These are phyloP conservation scores for Aphidius gifuensis DNA, from an alignment of 1,140 invertebrate genomes.

Conservation along the genomic window DNA sequence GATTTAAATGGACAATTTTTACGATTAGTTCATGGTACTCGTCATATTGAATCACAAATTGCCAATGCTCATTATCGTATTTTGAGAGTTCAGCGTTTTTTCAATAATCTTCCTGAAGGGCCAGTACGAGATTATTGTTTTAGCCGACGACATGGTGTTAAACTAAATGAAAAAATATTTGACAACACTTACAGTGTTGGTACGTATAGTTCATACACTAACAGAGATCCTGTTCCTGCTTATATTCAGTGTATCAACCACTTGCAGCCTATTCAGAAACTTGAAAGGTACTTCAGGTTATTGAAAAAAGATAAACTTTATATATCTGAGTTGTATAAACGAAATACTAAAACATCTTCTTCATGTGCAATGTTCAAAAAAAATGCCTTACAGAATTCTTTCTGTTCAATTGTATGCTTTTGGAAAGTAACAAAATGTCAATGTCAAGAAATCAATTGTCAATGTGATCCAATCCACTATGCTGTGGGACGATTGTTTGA, in stretches of 20 bases:
- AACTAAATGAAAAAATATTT: slow-evolving; percentile 24
- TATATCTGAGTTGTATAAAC: slow-evolving; percentile 13
- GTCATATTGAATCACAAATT: slow-evolving; percentile 29
- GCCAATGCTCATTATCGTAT: slow-evolving; percentile 21
- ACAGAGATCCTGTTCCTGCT: neutral
- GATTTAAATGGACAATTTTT: slow-evolving; percentile 31
- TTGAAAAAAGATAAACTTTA: slow-evolving; percentile 26
- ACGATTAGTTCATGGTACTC: slow-evolving; percentile 27
- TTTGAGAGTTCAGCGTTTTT: slow-evolving; percentile 21
- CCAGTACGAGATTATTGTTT: slow-evolving; percentile 22
- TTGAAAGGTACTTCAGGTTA: slow-evolving; percentile 21
- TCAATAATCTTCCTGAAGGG: slow-evolving; percentile 22
- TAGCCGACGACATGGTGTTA: slow-evolving; percentile 26
- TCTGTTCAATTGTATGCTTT: neutral
- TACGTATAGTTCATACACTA: slow-evolving; percentile 16
- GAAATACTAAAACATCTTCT: slow-evolving; percentile 2
- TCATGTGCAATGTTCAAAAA: neutral
- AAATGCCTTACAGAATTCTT: neutral
- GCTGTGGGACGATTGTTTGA: neutral
- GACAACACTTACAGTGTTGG: slow-evolving; percentile 26
- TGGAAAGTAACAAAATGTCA: neutral
- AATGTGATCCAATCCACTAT: neutral
- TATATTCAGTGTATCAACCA: neutral
- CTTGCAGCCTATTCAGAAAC: no score
- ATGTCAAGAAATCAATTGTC: neutral